Evolutionary conservation across 2,113 vertebrate species (phyloP), one percentile per base, ranked within the genome.

Genomic region (Callipepla californica): DNA sequence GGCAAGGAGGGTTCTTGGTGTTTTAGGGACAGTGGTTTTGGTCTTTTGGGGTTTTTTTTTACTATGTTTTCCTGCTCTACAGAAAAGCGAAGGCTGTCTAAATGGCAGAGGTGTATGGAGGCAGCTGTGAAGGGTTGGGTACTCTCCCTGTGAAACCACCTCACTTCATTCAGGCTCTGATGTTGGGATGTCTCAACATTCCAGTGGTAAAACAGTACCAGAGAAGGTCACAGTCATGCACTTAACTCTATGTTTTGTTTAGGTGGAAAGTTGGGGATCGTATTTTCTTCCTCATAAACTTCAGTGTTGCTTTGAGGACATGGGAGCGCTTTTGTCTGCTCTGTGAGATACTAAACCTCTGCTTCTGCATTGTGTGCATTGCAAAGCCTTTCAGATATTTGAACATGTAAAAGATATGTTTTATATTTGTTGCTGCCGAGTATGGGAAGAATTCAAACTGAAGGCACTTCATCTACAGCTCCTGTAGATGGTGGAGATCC

Each of bases 351-450:
- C 45, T 78, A 83, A 87, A 72, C 36, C 12, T 87, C 51, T 87
- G 16, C 16, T 94, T 89, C 79, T 85, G 28, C 65, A 65, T 80
- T 93, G 22, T 8, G 25, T 72, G 19, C 30, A 16, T 80, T 72
- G 66, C 57, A 91, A 91, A 66, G 28, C 63, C 32, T 92, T 96
- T 89, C 53, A 87, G 42, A 32, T 73, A 34, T 50, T 55, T 50
- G 50, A 81, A 34, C 20, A 23, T 69, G 82, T 85, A 22, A 13
- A 89, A 92, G 88, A 51, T 63, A n/a, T 57, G 62, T 4, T 77
- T 80, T 89, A 11, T 55, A 21, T 70, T 83, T 40, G 30, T 91
- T 74, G 15, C 42, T 66, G 21, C 22, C 53, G 80, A 85, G 77
- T 38, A 76, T 11, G 42, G 4, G 4, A 82, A 91, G 72, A 87